These are phyloP conservation scores for Chrysolina americana DNA, from an alignment of 2,888 invertebrate genomes.

Conservation along the genomic window DNA sequence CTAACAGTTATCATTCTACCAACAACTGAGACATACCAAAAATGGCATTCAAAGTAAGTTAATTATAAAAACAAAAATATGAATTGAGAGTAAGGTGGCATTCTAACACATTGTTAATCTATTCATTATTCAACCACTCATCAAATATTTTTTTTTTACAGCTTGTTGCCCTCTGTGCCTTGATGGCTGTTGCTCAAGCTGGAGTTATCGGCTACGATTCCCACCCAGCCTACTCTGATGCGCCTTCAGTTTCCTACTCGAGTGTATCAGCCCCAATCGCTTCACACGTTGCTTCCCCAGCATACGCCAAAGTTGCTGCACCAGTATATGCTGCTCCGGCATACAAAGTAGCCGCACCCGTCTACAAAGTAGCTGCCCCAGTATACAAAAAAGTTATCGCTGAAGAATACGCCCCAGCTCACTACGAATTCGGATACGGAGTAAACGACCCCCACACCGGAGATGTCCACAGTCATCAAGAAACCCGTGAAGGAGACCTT, in stretches of 20 bases:
- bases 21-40: constrained; percentile 25
- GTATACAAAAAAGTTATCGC: constrained; percentile 48
- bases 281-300: constrained; percentile 26
- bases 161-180: constrained; percentile 59
- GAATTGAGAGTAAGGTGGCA: background rate
- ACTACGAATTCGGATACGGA: constrained; percentile 47
- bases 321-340: constrained; percentile 52
- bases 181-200: constrained; percentile 56
- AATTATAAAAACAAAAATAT: background rate
- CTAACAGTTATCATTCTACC: constrained; percentile 27
- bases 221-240: constrained; percentile 43
- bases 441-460: constrained; percentile 59
- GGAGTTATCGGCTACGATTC: constrained; percentile 48
- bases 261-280: constrained; percentile 30
- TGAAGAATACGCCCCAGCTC: constrained; percentile 47
- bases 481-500: constrained; percentile 70
- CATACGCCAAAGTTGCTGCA: constrained; percentile 45
- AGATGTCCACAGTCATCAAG: constrained; percentile 60
- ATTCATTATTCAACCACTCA: constrained; percentile 26
- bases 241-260: constrained; percentile 58
- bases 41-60: constrained; percentile 61
- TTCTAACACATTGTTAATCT: background rate
- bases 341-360: constrained; percentile 54
- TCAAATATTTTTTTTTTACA: constrained; percentile 54
- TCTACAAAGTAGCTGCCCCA: constrained; percentile 34